Evolutionary conservation across 2,797 vertebrate species (phyloP), one percentile per base, ranked within the genome.

Genomic region (Hybognathus amarus): DNA sequence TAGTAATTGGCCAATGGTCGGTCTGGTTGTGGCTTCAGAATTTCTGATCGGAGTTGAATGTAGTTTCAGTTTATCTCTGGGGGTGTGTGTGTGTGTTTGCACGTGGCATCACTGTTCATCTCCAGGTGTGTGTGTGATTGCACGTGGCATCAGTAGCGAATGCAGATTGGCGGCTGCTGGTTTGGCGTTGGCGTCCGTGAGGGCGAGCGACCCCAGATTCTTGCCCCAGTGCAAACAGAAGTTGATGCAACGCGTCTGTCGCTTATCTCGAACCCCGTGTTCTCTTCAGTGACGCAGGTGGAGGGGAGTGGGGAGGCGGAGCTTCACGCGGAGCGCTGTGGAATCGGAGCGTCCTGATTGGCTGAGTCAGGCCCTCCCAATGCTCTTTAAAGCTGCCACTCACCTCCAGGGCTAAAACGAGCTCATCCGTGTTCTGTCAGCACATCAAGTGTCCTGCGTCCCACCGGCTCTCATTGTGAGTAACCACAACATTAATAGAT

Each of bases 291-390:
- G 88, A 88, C 87, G 88, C 88, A 89, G 77, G 85, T 83, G 42
- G 76, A 42, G 64, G 38, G 69, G 45, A 66, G 52, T 36, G 36
- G 36, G 33, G 36, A 36, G 69, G 75, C 11, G 20, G 42, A 12
- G 52, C 36, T 30, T 22, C 1, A 13, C 7, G 8, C 15, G 27
- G 36, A 66, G 38, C 3, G 52, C 17, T 52, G 64, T 24, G 17
- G 6, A 33, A 52, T 67, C 17, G 17, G 22, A 20, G 24, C 4
- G 0, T 59, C 10, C 77, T 88, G 87, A 96, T 95, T 95, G 95
- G 95, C 82, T 18, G 20, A 67, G n/a, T 50, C 42, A 83, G 89
- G 90, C 69, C 92, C 94, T 91, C 92, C 95, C 91, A 88, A 88
- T 80, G n/a, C 33, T 76, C 92, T 94, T 94, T 94, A 88, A 94